phyloP scores from a whole-genome alignment of 2,797 vertebrate species.

The Scomberomorus guttatus region DNA sequence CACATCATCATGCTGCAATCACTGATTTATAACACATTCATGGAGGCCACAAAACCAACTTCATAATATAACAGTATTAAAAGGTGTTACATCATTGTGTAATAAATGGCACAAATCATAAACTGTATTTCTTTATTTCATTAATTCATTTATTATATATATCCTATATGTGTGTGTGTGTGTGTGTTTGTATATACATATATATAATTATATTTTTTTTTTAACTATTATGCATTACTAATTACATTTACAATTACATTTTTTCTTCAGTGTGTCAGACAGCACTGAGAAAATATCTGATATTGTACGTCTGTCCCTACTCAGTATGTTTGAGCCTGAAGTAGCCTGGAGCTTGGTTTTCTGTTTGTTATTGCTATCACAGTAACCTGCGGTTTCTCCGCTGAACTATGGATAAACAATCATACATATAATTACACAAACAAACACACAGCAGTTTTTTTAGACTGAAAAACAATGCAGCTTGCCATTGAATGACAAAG shows the following conservation, averaged over 20 bases:
- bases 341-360: neutral
- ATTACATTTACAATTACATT: too few species aligned
- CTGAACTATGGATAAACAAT: neutral
- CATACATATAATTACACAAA: neutral
- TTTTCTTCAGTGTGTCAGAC: too few species aligned
- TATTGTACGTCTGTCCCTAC: too few species aligned
- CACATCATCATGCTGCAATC: neutral
- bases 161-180: too few species aligned
- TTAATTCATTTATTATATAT: too few species aligned
- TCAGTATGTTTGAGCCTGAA: too few species aligned
- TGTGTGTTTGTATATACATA: too few species aligned
- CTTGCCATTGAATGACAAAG: conserved; percentile 24
- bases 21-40: conserved; percentile 4
- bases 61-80: neutral
- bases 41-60: neutral
- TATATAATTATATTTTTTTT: too few species aligned
- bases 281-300: too few species aligned
- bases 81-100: neutral
- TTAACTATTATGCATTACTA: too few species aligned
- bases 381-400: neutral
- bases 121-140: neutral
- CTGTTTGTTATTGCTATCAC: neutral
- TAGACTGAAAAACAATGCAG: conserved; percentile 9
- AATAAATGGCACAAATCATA: neutral
- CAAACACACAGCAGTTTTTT: neutral